These are phyloP conservation scores for Phaenicophaeus curvirostris DNA, from an alignment of 2,797 vertebrate genomes.

Conservation along the genomic window DNA sequence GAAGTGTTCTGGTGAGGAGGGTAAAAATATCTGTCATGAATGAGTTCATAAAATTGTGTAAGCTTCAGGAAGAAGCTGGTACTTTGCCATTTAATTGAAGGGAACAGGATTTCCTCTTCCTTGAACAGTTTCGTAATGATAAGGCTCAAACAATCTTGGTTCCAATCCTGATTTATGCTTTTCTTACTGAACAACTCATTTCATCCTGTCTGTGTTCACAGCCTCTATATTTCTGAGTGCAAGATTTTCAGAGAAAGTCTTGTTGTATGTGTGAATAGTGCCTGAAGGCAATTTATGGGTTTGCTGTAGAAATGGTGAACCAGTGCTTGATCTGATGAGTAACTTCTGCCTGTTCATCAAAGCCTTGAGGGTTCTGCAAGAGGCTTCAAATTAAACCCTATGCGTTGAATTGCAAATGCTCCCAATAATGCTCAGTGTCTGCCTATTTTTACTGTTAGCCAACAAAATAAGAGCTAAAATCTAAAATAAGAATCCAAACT, in stretches of 20 bases:
- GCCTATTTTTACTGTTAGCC: background rate
- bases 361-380: background rate
- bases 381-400: background rate
- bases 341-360: background rate
- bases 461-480: background rate
- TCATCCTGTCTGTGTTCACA: background rate
- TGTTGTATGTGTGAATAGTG: background rate
- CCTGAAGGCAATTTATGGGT: background rate
- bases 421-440: background rate
- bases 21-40: background rate
- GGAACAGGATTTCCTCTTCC: slow-evolving; percentile 1
- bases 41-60: background rate
- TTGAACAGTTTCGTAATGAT: background rate
- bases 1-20: background rate
- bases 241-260: background rate
- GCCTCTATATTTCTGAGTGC: background rate
- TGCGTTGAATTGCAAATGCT: background rate
- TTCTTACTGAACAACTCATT: background rate
- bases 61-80: background rate
- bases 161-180: background rate
- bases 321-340: background rate
- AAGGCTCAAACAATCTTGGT: background rate
- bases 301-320: background rate
- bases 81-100: background rate
- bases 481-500: background rate